These are phyloP conservation scores for Calyptomena viridis DNA, from an alignment of 2,113 vertebrate genomes.

Conservation along the genomic window DNA sequence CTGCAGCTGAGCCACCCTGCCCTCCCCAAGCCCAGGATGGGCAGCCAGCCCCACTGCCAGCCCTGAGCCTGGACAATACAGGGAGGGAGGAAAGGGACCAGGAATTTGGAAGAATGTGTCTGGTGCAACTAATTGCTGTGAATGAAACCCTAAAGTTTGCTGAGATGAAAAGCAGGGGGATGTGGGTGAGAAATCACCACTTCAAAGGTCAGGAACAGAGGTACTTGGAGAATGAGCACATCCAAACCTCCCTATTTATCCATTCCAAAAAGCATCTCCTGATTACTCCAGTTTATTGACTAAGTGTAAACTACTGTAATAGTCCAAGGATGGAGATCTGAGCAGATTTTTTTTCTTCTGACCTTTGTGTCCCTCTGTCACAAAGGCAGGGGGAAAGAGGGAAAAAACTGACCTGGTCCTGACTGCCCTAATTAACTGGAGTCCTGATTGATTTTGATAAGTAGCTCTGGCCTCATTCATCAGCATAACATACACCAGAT, in stretches of 20 bases:
- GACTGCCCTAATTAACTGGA: background rate
- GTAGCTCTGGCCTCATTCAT: background rate
- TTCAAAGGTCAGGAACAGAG: background rate
- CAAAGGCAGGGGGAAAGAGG: background rate
- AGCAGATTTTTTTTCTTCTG: background rate
- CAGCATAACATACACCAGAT: background rate
- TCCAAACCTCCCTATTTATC: background rate
- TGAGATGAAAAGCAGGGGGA: background rate
- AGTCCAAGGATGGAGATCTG: background rate
- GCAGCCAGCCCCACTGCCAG: background rate
- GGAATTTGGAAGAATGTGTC: background rate
- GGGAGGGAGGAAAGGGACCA: background rate
- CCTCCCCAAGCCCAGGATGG: background rate
- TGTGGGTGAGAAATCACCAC: background rate
- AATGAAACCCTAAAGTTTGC: background rate
- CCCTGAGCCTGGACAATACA: background rate
- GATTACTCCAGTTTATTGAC: constrained; percentile 7
- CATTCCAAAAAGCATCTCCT: background rate
- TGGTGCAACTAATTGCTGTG: background rate
- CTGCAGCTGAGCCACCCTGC: background rate
- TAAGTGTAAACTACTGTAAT: background rate
- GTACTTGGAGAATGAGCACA: background rate
- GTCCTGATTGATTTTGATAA: background rate
- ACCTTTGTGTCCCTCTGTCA: background rate
- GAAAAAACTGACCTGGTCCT: background rate